phyloP scores from a whole-genome alignment of 92 coral and sea anemone species.

The Actinernus sp. region DNA sequence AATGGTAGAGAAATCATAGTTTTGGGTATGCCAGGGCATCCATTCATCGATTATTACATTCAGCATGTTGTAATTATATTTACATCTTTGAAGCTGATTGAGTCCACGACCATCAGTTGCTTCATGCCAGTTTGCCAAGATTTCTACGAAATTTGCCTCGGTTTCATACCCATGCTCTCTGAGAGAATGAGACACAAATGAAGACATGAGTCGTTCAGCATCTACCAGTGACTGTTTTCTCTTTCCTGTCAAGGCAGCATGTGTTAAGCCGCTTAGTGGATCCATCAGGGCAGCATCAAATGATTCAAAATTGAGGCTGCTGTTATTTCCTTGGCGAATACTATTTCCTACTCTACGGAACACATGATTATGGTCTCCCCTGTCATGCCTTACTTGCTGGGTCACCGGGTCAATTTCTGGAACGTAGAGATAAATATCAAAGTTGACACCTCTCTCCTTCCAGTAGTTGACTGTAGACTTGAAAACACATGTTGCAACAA shows the following conservation, averaged over 20 bases:
- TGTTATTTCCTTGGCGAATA: conserved; percentile 26
- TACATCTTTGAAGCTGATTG: conserved; percentile 49
- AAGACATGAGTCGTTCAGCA: conserved; percentile 63
- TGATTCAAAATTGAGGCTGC: conserved; percentile 20
- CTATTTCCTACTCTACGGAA: conserved; percentile 39
- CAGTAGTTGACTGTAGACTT: conserved; percentile 3
- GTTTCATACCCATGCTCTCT: conserved; percentile 30
- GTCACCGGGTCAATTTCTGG: conserved; percentile 56
- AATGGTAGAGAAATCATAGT: conserved; percentile 65
- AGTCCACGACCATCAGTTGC: conserved; percentile 66
- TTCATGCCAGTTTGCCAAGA: conserved; percentile 68
- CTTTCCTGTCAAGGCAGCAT: conserved; percentile 63
- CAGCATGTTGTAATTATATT: conserved; percentile 53
- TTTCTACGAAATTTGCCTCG: conserved; percentile 43
- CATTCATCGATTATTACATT: conserved; percentile 65
- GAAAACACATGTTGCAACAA: conserved; percentile 34
- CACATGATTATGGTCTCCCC: conserved; percentile 65
- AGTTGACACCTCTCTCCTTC: conserved; percentile 29
- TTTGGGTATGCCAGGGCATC: conserved; percentile 72
- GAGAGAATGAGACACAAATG: conserved; percentile 41
- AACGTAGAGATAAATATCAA: conserved; percentile 18
- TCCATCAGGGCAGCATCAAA: conserved; percentile 61
- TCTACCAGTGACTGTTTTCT: conserved; percentile 61
- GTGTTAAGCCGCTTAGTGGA: conserved; percentile 63
- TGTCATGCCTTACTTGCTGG: conserved; percentile 41